phyloP scores from a whole-genome alignment of 1,140 invertebrate species.

The Ylistrum balloti region DNA sequence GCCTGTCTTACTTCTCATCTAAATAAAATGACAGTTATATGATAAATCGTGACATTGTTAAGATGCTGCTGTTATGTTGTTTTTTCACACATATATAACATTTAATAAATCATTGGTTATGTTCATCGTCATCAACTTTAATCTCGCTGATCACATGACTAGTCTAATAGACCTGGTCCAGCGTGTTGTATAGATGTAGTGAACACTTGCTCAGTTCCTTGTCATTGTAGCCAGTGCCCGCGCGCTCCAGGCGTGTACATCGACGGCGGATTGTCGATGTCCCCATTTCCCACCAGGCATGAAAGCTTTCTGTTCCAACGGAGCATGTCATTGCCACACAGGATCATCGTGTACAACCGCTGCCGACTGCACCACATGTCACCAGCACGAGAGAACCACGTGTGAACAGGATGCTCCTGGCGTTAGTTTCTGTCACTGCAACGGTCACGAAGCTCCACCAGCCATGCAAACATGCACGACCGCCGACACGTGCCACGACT shows the following conservation, averaged over 20 bases:
- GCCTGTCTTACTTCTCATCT: too few species aligned
- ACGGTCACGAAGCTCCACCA: background rate
- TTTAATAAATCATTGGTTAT: too few species aligned
- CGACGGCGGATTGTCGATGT: background rate
- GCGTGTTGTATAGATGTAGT: too few species aligned
- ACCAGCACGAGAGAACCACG: background rate
- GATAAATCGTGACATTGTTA: too few species aligned
- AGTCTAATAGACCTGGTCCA: too few species aligned
- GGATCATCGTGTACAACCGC: background rate
- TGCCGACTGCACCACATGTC: background rate
- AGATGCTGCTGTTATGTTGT: too few species aligned
- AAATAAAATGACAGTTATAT: too few species aligned
- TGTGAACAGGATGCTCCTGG: background rate
- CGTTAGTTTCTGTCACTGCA: background rate
- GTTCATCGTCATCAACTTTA: too few species aligned
- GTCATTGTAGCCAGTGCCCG: background rate
- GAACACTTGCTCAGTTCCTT: background rate
- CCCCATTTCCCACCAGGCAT: background rate
- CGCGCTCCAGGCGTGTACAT: background rate
- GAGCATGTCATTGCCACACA: background rate
- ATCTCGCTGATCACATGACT: too few species aligned
- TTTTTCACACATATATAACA: too few species aligned
- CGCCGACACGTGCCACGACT: background rate
- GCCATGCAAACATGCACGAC: background rate
- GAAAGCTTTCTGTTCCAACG: background rate